Conservation (phyloP, 2,888 invertebrate species). For the Sphaeridia pumilis region DNA sequence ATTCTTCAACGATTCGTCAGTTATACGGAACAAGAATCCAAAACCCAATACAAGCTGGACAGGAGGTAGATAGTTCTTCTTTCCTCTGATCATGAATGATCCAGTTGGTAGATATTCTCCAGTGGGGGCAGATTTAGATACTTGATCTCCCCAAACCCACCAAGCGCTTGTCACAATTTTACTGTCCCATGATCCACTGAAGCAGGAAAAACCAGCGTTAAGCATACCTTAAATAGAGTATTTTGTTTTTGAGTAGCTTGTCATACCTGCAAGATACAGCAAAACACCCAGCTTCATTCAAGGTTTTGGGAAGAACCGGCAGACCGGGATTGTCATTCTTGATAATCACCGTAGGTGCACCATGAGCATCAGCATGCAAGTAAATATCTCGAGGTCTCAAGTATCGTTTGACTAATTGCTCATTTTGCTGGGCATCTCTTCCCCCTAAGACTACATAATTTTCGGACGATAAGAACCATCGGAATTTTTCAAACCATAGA, state of each 20-base stretch:
- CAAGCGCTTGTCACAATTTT: constrained; percentile 91
- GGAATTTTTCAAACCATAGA: constrained; percentile 98
- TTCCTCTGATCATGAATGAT: constrained; percentile 93
- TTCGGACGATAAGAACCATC: constrained; percentile 96
- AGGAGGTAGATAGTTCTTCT: constrained; percentile 92
- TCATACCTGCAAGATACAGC: constrained; percentile 75
- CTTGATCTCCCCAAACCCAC: constrained; percentile 94
- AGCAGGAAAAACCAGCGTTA: constrained; percentile 25
- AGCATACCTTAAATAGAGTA: not conserved
- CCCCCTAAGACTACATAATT: constrained; percentile 90
- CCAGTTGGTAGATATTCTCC: constrained; percentile 96
- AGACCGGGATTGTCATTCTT: constrained; percentile 61
- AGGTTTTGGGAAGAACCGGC: constrained; percentile 80
- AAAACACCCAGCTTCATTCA: constrained; percentile 92
- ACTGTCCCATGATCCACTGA: constrained; percentile 95
- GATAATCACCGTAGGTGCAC: constrained; percentile 81
- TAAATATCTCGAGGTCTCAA: constrained; percentile 76
- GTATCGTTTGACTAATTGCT: constrained; percentile 90
- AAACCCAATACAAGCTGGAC: constrained; percentile 85
- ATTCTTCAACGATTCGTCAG: constrained; percentile 73
- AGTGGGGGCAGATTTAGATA: constrained; percentile 92
- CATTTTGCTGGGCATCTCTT: constrained; percentile 96
- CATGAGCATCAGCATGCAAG: constrained; percentile 91
- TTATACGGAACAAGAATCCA: constrained; percentile 80
- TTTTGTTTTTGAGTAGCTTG: not conserved